Conservation (phyloP, 2,113 vertebrate species). For the Spea multiplicata region DNA sequence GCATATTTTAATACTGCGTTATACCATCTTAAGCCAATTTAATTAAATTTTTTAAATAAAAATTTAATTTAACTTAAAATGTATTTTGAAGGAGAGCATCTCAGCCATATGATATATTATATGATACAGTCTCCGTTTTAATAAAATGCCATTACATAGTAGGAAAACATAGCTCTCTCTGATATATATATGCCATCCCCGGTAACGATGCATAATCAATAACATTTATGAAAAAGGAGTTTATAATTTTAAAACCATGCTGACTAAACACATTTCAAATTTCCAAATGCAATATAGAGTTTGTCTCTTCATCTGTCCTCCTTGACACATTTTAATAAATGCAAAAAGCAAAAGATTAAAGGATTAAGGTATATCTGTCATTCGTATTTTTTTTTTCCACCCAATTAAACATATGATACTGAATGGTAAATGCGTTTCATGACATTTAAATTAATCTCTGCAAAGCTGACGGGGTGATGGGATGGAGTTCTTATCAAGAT, state of each 20-base stretch:
- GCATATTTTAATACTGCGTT: neutral
- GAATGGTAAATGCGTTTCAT: constrained; percentile 43
- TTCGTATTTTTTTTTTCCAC: neutral
- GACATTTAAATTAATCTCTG: constrained; percentile 48
- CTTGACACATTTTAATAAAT: constrained; percentile 32
- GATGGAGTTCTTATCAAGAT: constrained; percentile 26
- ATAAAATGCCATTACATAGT: neutral
- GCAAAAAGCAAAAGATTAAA: neutral
- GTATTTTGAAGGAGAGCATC: neutral
- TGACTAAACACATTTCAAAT: constrained; percentile 19
- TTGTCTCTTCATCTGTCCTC: neutral
- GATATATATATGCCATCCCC: neutral
- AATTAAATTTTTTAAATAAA: constrained; percentile 1
- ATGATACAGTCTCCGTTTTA: constrained; percentile 36
- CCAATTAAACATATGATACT: neutral
- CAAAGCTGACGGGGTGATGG: constrained; percentile 29
- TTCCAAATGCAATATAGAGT: constrained; percentile 4
- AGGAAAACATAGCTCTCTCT: neutral
- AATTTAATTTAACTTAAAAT: neutral
- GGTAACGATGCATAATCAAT: constrained; percentile 22
- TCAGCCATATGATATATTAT: constrained; percentile 21
- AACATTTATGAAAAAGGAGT: neutral
- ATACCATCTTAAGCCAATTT: constrained; percentile 26
- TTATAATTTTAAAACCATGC: neutral
- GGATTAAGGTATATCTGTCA: neutral